phyloP scores from a whole-genome alignment of 2,113 vertebrate genomes.

The Trogon surrucura region DNA sequence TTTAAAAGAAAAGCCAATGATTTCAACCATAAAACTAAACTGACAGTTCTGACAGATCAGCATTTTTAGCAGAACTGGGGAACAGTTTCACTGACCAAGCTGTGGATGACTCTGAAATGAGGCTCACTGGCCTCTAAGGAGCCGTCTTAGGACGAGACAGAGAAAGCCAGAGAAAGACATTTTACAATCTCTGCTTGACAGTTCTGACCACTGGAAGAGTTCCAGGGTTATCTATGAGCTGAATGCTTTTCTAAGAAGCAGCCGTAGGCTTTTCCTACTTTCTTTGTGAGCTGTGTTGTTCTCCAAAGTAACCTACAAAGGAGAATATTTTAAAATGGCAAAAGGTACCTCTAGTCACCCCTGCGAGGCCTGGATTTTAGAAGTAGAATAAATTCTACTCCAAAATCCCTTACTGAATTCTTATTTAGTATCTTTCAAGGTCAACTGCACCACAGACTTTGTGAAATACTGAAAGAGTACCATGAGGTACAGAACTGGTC shows the following conservation, averaged over 20 bases:
- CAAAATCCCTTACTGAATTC: neutral
- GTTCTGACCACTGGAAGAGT: neutral
- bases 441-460: accelerated
- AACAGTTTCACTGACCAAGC: neutral
- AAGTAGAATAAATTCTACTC: neutral
- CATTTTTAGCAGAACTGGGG: neutral
- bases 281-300: neutral
- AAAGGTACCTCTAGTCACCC: neutral
- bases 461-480: neutral
- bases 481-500: neutral
- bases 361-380: neutral
- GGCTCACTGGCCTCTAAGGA: neutral
- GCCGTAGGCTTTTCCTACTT: neutral
- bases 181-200: neutral
- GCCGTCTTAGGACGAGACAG: neutral
- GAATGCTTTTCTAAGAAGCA: neutral
- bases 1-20: neutral
- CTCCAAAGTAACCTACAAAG: neutral
- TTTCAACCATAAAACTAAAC: neutral
- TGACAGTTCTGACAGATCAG: neutral
- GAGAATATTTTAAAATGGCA: neutral
- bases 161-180: neutral
- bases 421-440: neutral
- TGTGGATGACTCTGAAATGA: neutral
- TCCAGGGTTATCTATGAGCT: neutral